Evolutionary conservation across 1,140 invertebrate genomes (phyloP).

Genomic region (Atopsyche davidsoni): DNA sequence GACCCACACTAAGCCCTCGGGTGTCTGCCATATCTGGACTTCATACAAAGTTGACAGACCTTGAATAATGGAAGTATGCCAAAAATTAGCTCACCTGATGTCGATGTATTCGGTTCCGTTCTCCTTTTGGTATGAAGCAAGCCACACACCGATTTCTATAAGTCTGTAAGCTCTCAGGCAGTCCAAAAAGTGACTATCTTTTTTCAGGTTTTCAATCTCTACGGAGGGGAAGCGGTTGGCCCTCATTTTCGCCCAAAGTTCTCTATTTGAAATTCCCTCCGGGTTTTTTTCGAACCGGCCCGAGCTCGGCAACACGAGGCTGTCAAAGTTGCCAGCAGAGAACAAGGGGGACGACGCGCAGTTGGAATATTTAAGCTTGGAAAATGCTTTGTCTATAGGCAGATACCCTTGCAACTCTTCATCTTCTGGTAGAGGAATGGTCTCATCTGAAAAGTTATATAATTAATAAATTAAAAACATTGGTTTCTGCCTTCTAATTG

Average conservation of each 20-base stretch:
- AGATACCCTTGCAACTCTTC: slow-evolving; percentile 73
- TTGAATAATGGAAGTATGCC: too few species aligned
- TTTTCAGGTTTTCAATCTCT: slow-evolving; percentile 17
- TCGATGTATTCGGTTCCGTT: slow-evolving; percentile 30
- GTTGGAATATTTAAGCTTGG: slow-evolving; percentile 47
- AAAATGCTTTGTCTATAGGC: slow-evolving; percentile 59
- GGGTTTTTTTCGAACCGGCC: neutral
- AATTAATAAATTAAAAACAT: slow-evolving; percentile 17
- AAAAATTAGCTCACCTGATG: slow-evolving; percentile 21
- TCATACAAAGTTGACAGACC: too few species aligned
- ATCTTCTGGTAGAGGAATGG: slow-evolving; percentile 70
- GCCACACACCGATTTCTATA: slow-evolving; percentile 31
- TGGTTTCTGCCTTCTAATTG: neutral
- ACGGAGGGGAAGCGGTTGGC: neutral
- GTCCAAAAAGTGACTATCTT: slow-evolving; percentile 22
- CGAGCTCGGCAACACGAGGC: slow-evolving; percentile 21
- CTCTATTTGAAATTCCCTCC: slow-evolving; percentile 1
- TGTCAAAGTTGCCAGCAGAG: slow-evolving; percentile 9
- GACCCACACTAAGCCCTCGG: too few species aligned
- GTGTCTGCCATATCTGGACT: too few species aligned
- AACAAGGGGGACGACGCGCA: slow-evolving; percentile 35
- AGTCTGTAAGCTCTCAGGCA: slow-evolving; percentile 36
- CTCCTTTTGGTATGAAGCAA: slow-evolving; percentile 30
- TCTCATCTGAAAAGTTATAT: slow-evolving; percentile 51
- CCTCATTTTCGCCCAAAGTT: slow-evolving; percentile 8